Percentiles rank a stretch among this genome's conserved stretches.
Conservation (phyloP, 2,113 vertebrate genomes). For the Cervus canadensis region DNA sequence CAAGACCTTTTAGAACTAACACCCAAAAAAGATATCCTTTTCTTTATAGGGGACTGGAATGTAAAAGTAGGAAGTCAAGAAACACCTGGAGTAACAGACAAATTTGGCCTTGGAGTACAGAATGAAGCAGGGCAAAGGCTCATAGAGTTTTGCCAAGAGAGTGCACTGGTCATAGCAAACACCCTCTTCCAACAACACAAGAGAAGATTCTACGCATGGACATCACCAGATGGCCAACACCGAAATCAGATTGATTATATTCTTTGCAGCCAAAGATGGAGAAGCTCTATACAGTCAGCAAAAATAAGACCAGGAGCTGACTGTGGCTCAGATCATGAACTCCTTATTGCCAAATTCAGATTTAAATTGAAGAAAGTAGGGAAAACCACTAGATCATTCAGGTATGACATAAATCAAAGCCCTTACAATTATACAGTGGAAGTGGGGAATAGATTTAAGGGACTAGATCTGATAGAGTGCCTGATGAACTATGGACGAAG, state of each 20-base stretch:
- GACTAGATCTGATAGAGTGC: background rate
- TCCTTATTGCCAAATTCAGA: background rate
- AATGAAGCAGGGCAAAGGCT: background rate
- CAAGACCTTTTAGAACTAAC: background rate
- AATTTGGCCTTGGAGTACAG: background rate
- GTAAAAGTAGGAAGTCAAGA: background rate
- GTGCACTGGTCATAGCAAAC: background rate
- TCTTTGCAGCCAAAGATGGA: background rate
- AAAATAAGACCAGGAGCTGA: fast-evolving
- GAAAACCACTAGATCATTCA: background rate
- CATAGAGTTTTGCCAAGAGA: background rate
- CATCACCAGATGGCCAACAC: fast-evolving
- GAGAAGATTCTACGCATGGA: background rate
- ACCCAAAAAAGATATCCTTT: background rate
- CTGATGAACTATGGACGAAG: background rate
- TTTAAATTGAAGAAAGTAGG: background rate
- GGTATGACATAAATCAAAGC: background rate
- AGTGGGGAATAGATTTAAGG: background rate
- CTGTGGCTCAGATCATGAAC: background rate
- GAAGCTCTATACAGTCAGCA: background rate
- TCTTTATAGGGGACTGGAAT: background rate
- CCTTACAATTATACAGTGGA: background rate
- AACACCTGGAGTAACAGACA: background rate
- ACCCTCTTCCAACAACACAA: background rate
- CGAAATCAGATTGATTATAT: background rate